Base-by-base conservation (phyloP, 2,113 vertebrate genomes). In the Bos javanicus region DNA sequence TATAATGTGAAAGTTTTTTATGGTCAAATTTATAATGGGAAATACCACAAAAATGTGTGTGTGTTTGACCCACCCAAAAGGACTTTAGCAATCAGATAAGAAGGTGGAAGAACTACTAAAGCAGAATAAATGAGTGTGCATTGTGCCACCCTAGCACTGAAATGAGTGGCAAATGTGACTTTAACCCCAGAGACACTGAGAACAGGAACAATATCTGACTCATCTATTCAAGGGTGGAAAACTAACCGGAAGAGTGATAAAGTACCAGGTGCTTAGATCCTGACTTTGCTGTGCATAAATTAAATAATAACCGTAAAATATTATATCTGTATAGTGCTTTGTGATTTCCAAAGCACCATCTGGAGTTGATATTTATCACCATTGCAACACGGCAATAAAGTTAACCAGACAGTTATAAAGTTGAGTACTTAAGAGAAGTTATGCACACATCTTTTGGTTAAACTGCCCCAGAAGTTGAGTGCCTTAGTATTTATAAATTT, bases 1-100 rank as follows among this genome's bases (percentile, higher is more conserved):
- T 84, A 62, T 88, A 88, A 78, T 17, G 46, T 95, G 26, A 91
- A 93, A 71, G 33, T 7, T 71, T 81, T 90, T 96, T 95, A 39
- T 93, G 13, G 36, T 81, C 59, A 85, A 83, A 88, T 94, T 88
- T 94, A 90, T 82, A 93, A 62, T 84, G 11, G 67, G 71, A 97
- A 97, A 96, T 94, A 52, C 48, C 36, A 78, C 39, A 95, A 60
- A 95, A 88, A 13, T 46, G 26, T 64, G 12, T 50, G 36, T 46
- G 7, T 87, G 39, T 48, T 74, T 87, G 28, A 5, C n/a, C 43
- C 39, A n/a, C 48, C 19, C 71, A 57, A 71, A 88, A 83, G 28
- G 5, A 85, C 4, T 83, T 39, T 36, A 50, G n/a, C 84, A 46
- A 94, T 86, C 36, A 85, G 95, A 93, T 95, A 97, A 97, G 91